Base-by-base conservation (phyloP, 1,140 invertebrate species). In the Drosophila repleta region DNA sequence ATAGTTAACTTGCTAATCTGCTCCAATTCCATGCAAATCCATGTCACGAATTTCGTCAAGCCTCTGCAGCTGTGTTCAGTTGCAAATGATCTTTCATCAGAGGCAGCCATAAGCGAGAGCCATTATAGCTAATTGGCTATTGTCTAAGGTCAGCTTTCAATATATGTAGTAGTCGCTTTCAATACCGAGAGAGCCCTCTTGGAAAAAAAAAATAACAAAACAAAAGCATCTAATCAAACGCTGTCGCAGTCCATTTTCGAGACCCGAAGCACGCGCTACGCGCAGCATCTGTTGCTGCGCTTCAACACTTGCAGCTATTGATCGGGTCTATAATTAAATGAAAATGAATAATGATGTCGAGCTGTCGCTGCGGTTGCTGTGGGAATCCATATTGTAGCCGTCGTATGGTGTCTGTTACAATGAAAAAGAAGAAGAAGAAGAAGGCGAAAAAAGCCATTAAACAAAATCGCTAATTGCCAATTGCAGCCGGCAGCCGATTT, bases 181-280 rank as follows among this genome's bases (percentile, higher is more conserved):
- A 11, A 29, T 57, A 41, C 29, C 10, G 10, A 35, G 45, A 57
- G 55, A 21, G 35, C 26, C 46, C 32, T 3, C 26, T 24, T 4
- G 6, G 6, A 6, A 11, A 35, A 35, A 35, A 35, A 10, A 11
- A 11, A 61, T 3, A 11, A 74, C 65, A 85, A 69, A 51, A 60
- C 65, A 69, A 75, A 70, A 82, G 79, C 67, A 49, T 65, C 70
- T 67, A 83, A 82, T 78, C 66, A 78, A 82, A 80, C 55, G 35
- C 45, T 21, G 29, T 37, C 18, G 18, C 53, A 39, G 39, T 18
- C 32, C 5, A 58, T 35, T 69, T 52, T 17, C 46, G 61, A 57
- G 52, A 57, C 56, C 39, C 51, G 32, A 35, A 58, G 71, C 82
- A 76, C 72, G 29, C 61, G 64, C 56, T 77, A 51, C 39, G 20